Percentiles rank a stretch among this genome's conserved stretches.
Evolutionary conservation across 2,888 invertebrate genomes (phyloP).

Genomic region (Orthosia gracilis): DNA sequence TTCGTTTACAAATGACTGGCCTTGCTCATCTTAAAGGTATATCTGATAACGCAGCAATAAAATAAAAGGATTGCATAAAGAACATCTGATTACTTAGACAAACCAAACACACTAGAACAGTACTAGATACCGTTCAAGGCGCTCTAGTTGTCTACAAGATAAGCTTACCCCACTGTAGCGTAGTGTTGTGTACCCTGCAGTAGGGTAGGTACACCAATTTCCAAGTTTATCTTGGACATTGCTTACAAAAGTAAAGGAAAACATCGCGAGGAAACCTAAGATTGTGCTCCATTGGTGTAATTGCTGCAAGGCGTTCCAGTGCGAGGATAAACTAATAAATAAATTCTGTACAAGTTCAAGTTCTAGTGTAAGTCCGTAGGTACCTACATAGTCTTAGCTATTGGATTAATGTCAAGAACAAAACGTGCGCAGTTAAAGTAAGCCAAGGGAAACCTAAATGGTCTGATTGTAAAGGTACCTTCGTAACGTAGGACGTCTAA

Average conservation of each 20-base stretch:
- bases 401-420: constrained; percentile 43
- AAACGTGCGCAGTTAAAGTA: constrained; percentile 29
- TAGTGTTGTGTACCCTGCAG: neutral
- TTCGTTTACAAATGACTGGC: constrained; percentile 48
- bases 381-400: neutral
- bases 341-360: constrained; percentile 35
- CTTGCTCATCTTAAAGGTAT: constrained; percentile 48
- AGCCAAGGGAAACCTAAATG: constrained; percentile 35
- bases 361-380: neutral
- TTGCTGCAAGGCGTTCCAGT: too few relatives aligned
- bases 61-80: constrained; percentile 48
- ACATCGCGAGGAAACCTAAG: too few relatives aligned
- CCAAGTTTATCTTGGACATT: too few relatives aligned
- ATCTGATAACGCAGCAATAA: constrained; percentile 52
- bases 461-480: neutral
- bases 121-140: constrained; percentile 34
- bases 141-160: constrained; percentile 25
- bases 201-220: too few relatives aligned
- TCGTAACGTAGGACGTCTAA: neutral
- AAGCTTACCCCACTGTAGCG: constrained; percentile 1
- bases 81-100: constrained; percentile 31
- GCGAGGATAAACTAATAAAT: too few relatives aligned
- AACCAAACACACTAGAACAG: too few relatives aligned
- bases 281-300: too few relatives aligned
- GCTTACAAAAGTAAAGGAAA: too few relatives aligned